Evolutionary conservation across 2,113 vertebrate species (phyloP).

Genomic region (Peromyscus maniculatus): DNA sequence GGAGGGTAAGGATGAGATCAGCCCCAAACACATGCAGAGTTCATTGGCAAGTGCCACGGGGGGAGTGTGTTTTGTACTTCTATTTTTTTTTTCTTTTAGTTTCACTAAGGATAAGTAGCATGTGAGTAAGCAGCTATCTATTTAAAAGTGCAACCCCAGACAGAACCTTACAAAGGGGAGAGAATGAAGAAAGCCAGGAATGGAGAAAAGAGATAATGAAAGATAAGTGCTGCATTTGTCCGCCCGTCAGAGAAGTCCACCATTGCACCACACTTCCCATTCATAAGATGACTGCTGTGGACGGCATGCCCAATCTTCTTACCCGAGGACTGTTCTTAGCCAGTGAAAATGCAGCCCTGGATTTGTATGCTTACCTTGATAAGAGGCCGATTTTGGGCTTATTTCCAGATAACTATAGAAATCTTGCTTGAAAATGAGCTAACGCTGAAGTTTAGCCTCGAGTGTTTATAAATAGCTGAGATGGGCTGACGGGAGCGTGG

Average conservation of each 20-base stretch:
- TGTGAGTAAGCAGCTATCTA: slow-evolving; percentile 54
- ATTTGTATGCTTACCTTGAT: neutral
- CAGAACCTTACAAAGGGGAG: slow-evolving; percentile 57
- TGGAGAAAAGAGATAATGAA: slow-evolving; percentile 24
- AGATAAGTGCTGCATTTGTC: neutral
- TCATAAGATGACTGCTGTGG: neutral
- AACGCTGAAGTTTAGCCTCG: slow-evolving; percentile 77
- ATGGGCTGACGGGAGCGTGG: slow-evolving; percentile 71
- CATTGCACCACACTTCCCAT: neutral
- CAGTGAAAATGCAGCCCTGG: neutral
- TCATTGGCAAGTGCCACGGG: slow-evolving; percentile 70
- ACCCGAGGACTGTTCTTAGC: neutral
- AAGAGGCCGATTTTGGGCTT: slow-evolving; percentile 59
- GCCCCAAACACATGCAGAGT: slow-evolving; percentile 63
- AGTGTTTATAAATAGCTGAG: slow-evolving; percentile 82
- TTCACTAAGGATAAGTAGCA: slow-evolving; percentile 64
- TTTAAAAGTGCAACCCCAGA: slow-evolving; percentile 73
- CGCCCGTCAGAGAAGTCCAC: neutral
- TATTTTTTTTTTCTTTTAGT: slow-evolving; percentile 38
- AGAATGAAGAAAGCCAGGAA: slow-evolving; percentile 66
- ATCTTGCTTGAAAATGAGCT: slow-evolving; percentile 66
- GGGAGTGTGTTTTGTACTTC: slow-evolving; percentile 60
- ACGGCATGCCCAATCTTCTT: neutral
- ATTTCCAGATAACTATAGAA: slow-evolving; percentile 79
- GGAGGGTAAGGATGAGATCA: slow-evolving; percentile 81